phyloP scores from a whole-genome alignment of 2,113 vertebrate genomes.

The Edolisoma coerulescens region DNA sequence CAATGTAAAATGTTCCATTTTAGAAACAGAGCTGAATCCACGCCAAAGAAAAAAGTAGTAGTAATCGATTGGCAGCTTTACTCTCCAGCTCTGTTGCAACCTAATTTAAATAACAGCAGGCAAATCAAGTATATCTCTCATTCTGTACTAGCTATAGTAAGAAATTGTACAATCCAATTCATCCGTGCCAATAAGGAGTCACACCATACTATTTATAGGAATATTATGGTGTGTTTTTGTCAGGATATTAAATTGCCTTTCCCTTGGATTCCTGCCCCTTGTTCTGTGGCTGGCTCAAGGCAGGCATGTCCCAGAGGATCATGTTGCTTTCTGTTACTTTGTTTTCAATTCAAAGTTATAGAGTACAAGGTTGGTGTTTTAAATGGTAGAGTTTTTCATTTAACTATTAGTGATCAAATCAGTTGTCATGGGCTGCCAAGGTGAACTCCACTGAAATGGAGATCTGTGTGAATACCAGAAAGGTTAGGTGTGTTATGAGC shows the following conservation, averaged over 20 bases:
- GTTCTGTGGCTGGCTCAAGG: neutral
- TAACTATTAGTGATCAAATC: neutral
- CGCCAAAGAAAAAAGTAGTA: neutral
- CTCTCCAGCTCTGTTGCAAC: neutral
- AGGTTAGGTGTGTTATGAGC: neutral
- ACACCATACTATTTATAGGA: neutral
- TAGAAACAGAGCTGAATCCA: neutral
- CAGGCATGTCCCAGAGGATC: neutral
- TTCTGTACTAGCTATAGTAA: neutral
- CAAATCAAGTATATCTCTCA: neutral
- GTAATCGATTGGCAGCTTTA: neutral
- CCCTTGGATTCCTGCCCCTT: neutral
- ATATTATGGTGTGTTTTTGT: neutral
- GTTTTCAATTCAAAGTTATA: neutral
- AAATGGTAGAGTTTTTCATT: neutral
- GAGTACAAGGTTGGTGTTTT: neutral
- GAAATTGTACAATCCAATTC: neutral
- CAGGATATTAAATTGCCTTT: neutral
- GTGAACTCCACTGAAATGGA: neutral
- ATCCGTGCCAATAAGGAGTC: conserved; percentile 1
- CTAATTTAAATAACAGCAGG: conserved; percentile 6
- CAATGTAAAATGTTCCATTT: neutral
- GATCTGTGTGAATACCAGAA: neutral
- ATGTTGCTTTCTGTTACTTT: neutral
- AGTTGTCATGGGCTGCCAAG: neutral